These are phyloP conservation scores for Triplophysa dalaica DNA, from an alignment of 2,113 vertebrate genomes.

Conservation along the genomic window DNA sequence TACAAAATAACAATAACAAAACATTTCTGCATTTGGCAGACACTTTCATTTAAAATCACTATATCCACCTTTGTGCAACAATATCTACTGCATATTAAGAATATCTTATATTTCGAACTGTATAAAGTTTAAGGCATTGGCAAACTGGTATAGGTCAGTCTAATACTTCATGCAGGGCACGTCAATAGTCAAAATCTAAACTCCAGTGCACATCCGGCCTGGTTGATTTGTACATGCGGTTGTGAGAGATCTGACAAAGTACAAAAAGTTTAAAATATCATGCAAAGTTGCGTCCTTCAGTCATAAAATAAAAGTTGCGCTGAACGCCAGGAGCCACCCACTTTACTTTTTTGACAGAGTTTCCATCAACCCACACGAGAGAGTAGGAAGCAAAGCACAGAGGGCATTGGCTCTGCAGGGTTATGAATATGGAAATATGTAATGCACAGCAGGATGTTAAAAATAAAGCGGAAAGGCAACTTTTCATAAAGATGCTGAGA, in stretches of 20 bases:
- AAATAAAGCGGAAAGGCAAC: background rate
- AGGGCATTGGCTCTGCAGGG: constrained; percentile 7
- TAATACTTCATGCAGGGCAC: background rate
- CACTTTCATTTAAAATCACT: too few relatives aligned
- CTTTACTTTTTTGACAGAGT: constrained; percentile 9
- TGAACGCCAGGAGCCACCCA: constrained; percentile 20
- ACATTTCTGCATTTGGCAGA: too few relatives aligned
- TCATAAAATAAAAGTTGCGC: background rate
- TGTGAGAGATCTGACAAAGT: background rate
- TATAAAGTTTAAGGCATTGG: background rate
- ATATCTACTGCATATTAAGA: too few relatives aligned
- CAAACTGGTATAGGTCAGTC: background rate
- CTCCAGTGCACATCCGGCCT: background rate
- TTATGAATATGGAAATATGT: constrained; percentile 27
- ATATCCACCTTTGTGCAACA: too few relatives aligned
- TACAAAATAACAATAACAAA: background rate
- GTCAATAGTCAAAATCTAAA: background rate
- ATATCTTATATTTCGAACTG: background rate
- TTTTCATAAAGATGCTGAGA: background rate
- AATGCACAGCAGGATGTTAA: constrained; percentile 13
- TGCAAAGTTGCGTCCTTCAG: background rate
- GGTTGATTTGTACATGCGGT: background rate
- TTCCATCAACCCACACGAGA: constrained; percentile 18
- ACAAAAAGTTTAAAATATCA: constrained; percentile 10
- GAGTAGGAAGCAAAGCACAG: constrained; percentile 28